phyloP scores from a whole-genome alignment of 2,797 vertebrate genomes.

The Sebastes variabilis region DNA sequence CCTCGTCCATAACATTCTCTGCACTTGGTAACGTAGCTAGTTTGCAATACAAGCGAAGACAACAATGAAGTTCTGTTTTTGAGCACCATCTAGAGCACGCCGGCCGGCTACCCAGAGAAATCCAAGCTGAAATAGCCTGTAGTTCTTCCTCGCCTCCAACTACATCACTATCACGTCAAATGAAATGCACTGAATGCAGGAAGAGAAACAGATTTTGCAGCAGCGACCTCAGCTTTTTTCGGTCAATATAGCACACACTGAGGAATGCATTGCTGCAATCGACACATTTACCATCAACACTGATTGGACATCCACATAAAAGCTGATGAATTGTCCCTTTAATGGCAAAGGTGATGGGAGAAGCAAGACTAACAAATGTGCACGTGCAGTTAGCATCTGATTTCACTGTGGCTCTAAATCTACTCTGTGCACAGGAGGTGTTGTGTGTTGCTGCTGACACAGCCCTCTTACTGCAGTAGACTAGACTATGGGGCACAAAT shows the following conservation, averaged over 20 bases:
- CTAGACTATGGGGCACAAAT: constrained; percentile 3
- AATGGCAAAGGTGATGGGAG: not conserved
- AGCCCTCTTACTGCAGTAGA: constrained; percentile 10
- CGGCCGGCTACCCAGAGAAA: not conserved
- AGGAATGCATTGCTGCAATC: not conserved
- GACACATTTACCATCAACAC: not conserved
- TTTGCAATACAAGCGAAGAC: not conserved
- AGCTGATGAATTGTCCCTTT: not conserved
- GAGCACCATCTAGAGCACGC: not conserved
- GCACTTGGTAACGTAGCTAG: not conserved
- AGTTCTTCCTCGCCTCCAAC: not conserved
- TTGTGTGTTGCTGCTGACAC: constrained; percentile 50
- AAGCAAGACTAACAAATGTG: not conserved
- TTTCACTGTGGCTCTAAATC: constrained; percentile 18
- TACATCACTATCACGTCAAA: not conserved
- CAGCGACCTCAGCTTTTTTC: not conserved
- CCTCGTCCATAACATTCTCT: not conserved
- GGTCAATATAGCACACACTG: not conserved
- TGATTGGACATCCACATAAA: not conserved
- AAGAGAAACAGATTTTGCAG: not conserved
- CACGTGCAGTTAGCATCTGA: constrained; percentile 6
- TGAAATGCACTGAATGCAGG: too few relatives aligned
- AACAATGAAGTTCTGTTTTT: not conserved
- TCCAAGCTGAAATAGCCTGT: not conserved
- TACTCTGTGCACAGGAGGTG: constrained; percentile 13